Evolutionary conservation across 2,888 invertebrate genomes (phyloP), one percentile per base, ranked within the genome.

Genomic region (Spisula subtruncata): DNA sequence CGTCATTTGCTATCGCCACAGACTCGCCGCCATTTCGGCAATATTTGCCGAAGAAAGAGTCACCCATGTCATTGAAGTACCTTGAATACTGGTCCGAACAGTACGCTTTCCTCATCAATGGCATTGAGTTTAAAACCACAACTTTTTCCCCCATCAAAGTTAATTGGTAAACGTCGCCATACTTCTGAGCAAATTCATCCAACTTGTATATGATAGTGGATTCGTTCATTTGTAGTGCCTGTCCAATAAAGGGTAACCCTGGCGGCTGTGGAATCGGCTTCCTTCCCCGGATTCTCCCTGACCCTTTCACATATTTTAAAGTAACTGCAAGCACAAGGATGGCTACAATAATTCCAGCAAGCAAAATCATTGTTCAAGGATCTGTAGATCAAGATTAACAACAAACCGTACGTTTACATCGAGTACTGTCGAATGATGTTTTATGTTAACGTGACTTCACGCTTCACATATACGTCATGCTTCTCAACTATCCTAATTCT

Each of bases 81-180:
- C 16, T 35, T 14, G 60, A n/a, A 66, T 83, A 83, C 25, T 66
- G n/a, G 12, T 83, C 66, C 0, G 25, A 8, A 46, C 46, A 46
- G 46, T n/a, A 83, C 0, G 83, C 66, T 46, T 66, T 66, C 35
- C 66, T 35, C 0, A 83, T 46, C 0, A 41, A 16, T 10, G 35
- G 0, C 25, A n/a, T 41, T 10, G 41, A 66, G 46, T 66, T 83
- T 14, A 83, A 14, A 46, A 66, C 83, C 10, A 83, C 25, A 0
- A 66, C 14, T 16, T 41, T 83, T 0, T 46, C 1, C 25, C 25
- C 10, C 6, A 46, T 25, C 41, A 83, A n/a, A n/a, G 66, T 66
- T 10, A 83, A 41, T 25, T 41, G 16, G 46, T 41, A 83, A 41
- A 83, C 66, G 41, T 83, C 83, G 4, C 83, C 83, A 66, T 66